Conservation (phyloP, 2,113 vertebrate species). For the human (Homo sapiens) region DNA sequence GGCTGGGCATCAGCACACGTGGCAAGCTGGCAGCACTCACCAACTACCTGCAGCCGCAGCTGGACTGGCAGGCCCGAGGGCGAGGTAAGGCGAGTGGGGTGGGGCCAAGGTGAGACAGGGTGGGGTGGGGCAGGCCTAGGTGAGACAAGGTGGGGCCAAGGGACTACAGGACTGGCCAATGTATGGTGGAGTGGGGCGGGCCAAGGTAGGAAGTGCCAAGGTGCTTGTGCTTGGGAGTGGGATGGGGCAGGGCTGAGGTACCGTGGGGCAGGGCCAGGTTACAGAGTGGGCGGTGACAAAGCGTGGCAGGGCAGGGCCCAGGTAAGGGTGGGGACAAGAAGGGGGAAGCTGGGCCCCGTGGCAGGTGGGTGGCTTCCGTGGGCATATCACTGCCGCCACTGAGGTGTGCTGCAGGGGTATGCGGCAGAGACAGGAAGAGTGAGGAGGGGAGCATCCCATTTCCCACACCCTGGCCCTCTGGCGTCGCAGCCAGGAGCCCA, state of each 20-base stretch:
- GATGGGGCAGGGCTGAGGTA: too few relatives aligned
- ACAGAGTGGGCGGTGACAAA: too few relatives aligned
- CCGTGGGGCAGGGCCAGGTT: too few relatives aligned
- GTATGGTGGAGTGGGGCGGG: too few relatives aligned
- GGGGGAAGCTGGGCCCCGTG: background rate
- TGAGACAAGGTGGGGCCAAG: background rate
- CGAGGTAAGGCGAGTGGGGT: conserved; percentile 85
- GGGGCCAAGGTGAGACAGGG: background rate
- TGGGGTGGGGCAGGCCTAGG: background rate
- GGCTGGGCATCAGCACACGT: conserved; percentile 94
- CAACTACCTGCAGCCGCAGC: conserved; percentile 92
- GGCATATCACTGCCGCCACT: too few relatives aligned
- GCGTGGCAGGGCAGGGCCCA: too few relatives aligned
- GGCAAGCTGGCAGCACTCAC: conserved; percentile 95
- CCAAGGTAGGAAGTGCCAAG: too few relatives aligned
- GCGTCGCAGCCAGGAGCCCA: background rate
- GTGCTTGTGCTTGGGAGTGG: background rate
- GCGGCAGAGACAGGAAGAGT: background rate
- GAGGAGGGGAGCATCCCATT: background rate
- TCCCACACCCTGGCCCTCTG: background rate
- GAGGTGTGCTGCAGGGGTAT: background rate
- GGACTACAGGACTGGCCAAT: too few relatives aligned
- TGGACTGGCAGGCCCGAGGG: conserved; percentile 89
- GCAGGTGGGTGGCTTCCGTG: background rate
- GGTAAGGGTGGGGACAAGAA: background rate